These are phyloP conservation scores for Noctua janthe DNA, from an alignment of 2,888 invertebrate species.

Conservation along the genomic window DNA sequence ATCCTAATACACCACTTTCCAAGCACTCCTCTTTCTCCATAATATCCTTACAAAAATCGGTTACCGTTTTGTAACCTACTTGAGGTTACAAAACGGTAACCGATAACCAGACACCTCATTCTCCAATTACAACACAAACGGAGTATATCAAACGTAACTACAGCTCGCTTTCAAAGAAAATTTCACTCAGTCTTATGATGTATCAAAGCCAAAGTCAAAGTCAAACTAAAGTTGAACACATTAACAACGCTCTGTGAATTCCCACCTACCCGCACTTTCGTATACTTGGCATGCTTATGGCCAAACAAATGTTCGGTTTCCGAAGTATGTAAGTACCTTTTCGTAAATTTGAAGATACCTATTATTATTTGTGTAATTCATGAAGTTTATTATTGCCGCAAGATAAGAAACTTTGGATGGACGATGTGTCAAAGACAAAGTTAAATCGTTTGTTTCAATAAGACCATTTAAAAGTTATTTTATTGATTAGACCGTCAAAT, in stretches of 20 bases:
- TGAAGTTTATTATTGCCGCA: constrained; percentile 6
- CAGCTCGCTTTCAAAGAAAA: constrained; percentile 23
- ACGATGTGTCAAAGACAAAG: constrained; percentile 9
- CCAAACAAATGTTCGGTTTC: constrained; percentile 33
- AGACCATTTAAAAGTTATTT: neutral
- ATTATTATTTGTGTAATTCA: constrained; percentile 10
- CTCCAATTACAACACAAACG: neutral
- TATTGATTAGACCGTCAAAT: neutral
- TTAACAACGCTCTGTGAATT: constrained; percentile 36
- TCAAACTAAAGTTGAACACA: constrained; percentile 44
- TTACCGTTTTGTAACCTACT: no score
- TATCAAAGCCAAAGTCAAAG: constrained; percentile 52
- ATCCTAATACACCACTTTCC: neutral
- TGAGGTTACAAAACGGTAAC: neutral
- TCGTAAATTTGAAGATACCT: constrained; percentile 21
- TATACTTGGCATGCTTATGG: constrained; percentile 42
- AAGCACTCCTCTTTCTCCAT: neutral
- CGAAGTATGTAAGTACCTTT: constrained; percentile 17
- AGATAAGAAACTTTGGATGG: neutral
- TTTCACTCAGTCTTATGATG: constrained; percentile 23
- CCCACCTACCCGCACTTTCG: constrained; percentile 38
- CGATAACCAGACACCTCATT: neutral
- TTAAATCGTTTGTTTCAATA: constrained; percentile 8
- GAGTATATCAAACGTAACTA: constrained; percentile 3
- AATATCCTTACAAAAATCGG: neutral